phyloP scores from a whole-genome alignment of 2,888 invertebrate species.

The Ctenicera cuprea region DNA sequence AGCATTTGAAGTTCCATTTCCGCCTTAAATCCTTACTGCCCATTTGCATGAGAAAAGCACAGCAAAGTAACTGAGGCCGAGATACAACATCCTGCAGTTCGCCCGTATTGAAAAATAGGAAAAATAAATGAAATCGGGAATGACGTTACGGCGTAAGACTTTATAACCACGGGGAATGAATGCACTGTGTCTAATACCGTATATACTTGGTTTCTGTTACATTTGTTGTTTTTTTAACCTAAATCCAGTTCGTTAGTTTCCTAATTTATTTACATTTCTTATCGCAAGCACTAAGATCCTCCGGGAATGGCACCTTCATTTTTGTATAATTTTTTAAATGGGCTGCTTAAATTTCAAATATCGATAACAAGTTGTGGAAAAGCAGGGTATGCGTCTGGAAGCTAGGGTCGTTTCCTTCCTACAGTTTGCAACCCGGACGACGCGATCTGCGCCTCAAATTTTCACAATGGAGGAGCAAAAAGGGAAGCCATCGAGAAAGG shows the following conservation, averaged over 20 bases:
- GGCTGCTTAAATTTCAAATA: slow-evolving; percentile 20
- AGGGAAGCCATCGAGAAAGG: slow-evolving; percentile 23
- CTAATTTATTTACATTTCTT: no score
- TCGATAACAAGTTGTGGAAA: slow-evolving; percentile 13
- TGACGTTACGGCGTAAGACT: slow-evolving; percentile 25
- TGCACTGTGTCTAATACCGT: background rate
- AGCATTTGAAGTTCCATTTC: slow-evolving; percentile 41
- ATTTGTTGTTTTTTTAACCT: background rate
- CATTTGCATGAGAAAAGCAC: slow-evolving; percentile 50
- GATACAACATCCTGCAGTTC: slow-evolving; percentile 44
- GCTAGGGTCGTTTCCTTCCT: slow-evolving; percentile 21
- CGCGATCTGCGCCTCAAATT: slow-evolving; percentile 32
- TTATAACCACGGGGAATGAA: slow-evolving; percentile 39
- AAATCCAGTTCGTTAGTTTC: background rate
- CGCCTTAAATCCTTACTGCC: slow-evolving; percentile 45
- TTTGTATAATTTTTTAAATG: slow-evolving; percentile 2
- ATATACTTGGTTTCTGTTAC: background rate
- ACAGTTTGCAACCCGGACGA: slow-evolving; percentile 19
- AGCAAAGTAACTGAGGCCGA: slow-evolving; percentile 40
- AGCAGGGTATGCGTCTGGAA: slow-evolving; percentile 8
- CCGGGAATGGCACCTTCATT: background rate
- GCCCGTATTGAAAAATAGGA: slow-evolving; percentile 38
- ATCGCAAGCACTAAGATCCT: background rate
- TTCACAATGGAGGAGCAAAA: slow-evolving; percentile 28
- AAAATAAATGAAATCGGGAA: slow-evolving; percentile 36